phyloP scores from a whole-genome alignment of 2,888 invertebrate genomes.

The Andrena marginata region DNA sequence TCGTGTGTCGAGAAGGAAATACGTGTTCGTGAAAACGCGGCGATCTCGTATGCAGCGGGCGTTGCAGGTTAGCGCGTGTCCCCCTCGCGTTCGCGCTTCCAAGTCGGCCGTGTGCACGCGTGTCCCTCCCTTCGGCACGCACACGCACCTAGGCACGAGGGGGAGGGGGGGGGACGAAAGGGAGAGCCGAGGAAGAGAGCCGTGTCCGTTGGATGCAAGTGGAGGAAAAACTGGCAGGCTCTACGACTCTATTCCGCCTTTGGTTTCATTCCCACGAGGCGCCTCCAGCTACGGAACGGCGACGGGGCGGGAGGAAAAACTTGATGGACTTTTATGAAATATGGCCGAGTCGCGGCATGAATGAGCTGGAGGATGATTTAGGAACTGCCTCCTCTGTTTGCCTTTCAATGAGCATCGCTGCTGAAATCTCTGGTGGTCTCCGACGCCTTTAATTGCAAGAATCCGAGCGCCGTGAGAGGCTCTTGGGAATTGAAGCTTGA shows the following conservation, averaged over 20 bases:
- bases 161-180: background rate
- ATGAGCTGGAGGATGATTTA: conserved; percentile 41
- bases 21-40: conserved; percentile 60
- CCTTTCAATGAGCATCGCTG: background rate
- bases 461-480: too few relatives aligned
- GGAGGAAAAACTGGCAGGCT: conserved; percentile 61
- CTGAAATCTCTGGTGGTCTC: background rate
- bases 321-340: conserved; percentile 49
- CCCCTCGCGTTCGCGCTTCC: conserved; percentile 67
- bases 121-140: conserved; percentile 28
- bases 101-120: conserved; percentile 45
- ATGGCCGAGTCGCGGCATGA: conserved; percentile 7
- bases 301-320: conserved; percentile 35
- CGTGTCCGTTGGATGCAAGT: conserved; percentile 31
- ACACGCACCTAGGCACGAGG: conserved; percentile 27
- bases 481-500: too few relatives aligned
- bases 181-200: conserved; percentile 37
- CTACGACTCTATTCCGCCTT: conserved; percentile 63
- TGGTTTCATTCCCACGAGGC: conserved; percentile 56
- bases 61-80: conserved; percentile 80
- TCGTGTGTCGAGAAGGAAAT: conserved; percentile 44
- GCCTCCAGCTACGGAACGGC: conserved; percentile 19
- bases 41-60: conserved; percentile 79
- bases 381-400: conserved; percentile 27
- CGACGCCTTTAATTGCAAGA: background rate